A percentile compares a stretch with the other conserved stretches of the same genome.
phyloP scores from a whole-genome alignment of 2,113 vertebrate genomes.

The Poeciliopsis retropinna region DNA sequence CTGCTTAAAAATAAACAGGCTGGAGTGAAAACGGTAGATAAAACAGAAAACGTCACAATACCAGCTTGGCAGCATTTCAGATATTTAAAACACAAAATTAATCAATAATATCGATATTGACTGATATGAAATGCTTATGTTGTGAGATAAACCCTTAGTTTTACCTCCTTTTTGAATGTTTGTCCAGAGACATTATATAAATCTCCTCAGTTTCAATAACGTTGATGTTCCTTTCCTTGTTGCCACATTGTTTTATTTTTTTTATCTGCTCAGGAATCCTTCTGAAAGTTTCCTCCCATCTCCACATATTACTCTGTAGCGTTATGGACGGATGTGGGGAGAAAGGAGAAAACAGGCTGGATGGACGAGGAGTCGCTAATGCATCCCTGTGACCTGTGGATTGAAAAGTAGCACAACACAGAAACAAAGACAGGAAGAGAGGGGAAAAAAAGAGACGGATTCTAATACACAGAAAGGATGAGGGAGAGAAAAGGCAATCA shows the following conservation, averaged over 20 bases:
- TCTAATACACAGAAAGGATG: slow-evolving; percentile 43
- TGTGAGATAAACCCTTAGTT: neutral
- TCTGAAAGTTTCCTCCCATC: neutral
- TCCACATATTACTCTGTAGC: neutral
- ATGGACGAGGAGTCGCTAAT: slow-evolving; percentile 37
- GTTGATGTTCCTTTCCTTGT: neutral
- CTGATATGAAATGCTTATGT: too few species aligned
- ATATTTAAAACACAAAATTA: too few species aligned
- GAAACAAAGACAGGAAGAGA: slow-evolving; percentile 29
- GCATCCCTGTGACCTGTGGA: slow-evolving; percentile 45
- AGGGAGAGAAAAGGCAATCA: slow-evolving; percentile 57
- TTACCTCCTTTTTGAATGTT: neutral
- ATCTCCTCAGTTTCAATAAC: neutral
- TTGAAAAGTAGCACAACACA: slow-evolving; percentile 29
- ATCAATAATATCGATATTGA: too few species aligned
- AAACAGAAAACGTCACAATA: too few species aligned
- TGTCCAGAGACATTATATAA: neutral
- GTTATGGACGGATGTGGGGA: slow-evolving; percentile 24
- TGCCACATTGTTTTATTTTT: neutral
- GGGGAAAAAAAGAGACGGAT: slow-evolving; percentile 11
- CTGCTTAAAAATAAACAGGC: too few species aligned
- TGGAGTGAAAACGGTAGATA: too few species aligned
- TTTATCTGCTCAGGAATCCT: neutral
- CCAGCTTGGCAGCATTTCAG: too few species aligned
- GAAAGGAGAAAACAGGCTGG: neutral